Base-by-base conservation (phyloP, 2,888 invertebrate genomes). In the Ectemnius lituratus region DNA sequence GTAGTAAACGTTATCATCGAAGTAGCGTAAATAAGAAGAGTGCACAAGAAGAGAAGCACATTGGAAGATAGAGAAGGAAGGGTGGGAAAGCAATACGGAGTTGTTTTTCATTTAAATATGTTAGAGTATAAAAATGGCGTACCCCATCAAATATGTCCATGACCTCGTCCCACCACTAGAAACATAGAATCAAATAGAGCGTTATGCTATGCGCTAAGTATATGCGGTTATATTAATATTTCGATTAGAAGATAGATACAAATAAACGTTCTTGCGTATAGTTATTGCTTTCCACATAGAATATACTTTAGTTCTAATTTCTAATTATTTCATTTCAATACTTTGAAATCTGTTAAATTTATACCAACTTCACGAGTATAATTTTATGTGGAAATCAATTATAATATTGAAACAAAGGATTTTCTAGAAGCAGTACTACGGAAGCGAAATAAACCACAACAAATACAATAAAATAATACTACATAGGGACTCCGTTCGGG, bases 121-220 rank as follows among this genome's bases (percentile, higher is more conserved):
- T 68, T 75, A 79, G 73, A 80, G 69, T 78, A 81, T 71, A 80
- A 82, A 93, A 92, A 88, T 89, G 91, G 93, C 96, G 94, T 96
- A 97, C 97, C 96, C 96, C 96, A 91, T 97, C 96, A 94, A 97
- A 97, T 93, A 97, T 96, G 94, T 97, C 97, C 96, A 97, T 96
- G 93, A 97, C 96, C 94, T 97, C 97, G 95, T 97, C 96, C 97
- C 97, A 97, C 96, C 96, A 97, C 96, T 97, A 96, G 94, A 96
- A 95, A 92, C 93, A 94, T 91, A 93, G 92, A 94, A 93, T 92
- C 92, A 93, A 91, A 90, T 78, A 84, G 79, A 85, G 87, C 86
- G 85, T 90, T 90, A 90, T 74, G 85, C 88, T 89, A 87, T 83
- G 88, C 88, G 63, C 78, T 79, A 76, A 69, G 59, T 70, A 76